Conservation (phyloP, 2,888 invertebrate species). For the Rotaria magnacalcarata region DNA sequence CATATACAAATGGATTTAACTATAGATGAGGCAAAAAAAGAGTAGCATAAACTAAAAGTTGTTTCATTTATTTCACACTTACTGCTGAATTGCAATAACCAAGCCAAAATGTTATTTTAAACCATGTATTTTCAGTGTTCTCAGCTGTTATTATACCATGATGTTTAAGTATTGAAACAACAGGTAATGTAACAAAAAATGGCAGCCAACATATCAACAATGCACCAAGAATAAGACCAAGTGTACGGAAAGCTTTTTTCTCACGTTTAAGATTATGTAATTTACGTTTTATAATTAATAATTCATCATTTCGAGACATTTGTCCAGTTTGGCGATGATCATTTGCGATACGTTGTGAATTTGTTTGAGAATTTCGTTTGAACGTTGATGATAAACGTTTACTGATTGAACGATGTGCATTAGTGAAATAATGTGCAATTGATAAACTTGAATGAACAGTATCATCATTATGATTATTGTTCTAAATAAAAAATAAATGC, state of each 20-base stretch:
- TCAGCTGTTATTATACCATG: background rate
- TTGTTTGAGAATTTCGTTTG: background rate
- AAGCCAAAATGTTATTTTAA: constrained; percentile 68
- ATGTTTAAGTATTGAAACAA: constrained; percentile 61
- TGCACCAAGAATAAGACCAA: constrained; percentile 67
- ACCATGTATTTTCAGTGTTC: constrained; percentile 53
- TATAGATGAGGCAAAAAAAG: background rate
- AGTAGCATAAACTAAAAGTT: background rate
- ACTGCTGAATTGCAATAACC: constrained; percentile 69
- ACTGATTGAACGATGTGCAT: background rate
- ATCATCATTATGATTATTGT: constrained; percentile 9
- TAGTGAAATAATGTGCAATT: background rate
- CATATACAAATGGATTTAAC: constrained; percentile 68
- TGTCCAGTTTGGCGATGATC: background rate
- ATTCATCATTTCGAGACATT: constrained; percentile 8
- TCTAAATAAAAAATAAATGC: background rate
- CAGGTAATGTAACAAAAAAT: constrained; percentile 67
- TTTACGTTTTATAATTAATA: constrained; percentile 30
- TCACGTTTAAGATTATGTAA: constrained; percentile 35
- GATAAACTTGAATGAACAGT: background rate
- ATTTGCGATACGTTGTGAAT: background rate
- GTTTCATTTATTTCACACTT: background rate
- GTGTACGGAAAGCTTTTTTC: constrained; percentile 63
- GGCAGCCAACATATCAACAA: constrained; percentile 70
- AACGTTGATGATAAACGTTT: background rate